These are phyloP conservation scores for Phyto melanocephala DNA, from an alignment of 2,888 invertebrate genomes.

Conservation along the genomic window DNA sequence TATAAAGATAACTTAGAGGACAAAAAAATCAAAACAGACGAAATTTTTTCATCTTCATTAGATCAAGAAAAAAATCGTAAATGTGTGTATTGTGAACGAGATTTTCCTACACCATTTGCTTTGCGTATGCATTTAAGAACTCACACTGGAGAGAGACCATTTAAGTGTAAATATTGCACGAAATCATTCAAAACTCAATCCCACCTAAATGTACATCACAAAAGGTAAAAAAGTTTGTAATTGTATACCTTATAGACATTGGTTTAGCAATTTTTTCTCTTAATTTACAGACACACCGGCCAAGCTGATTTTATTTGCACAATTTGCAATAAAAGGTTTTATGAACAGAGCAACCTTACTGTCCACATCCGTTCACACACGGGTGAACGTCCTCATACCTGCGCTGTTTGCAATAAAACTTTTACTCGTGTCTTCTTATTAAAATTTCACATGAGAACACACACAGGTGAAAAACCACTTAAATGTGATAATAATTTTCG, in stretches of 20 bases:
- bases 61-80: conserved; percentile 51
- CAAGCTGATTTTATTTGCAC: conserved; percentile 74
- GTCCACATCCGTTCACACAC: conserved; percentile 75
- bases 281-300: conserved; percentile 69
- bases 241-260: neutral
- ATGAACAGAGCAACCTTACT: conserved; percentile 73
- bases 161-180: conserved; percentile 71
- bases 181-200: conserved; percentile 76
- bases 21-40: neutral
- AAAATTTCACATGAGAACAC: conserved; percentile 79
- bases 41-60: neutral
- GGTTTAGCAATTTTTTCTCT: neutral
- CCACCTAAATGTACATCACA: conserved; percentile 71
- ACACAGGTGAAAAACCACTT: conserved; percentile 80
- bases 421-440: conserved; percentile 75
- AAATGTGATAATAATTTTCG: conserved; percentile 88
- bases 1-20: neutral
- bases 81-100: conserved; percentile 71
- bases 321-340: conserved; percentile 72
- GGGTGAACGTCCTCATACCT: conserved; percentile 74
- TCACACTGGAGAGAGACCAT: conserved; percentile 76
- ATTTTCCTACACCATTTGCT: conserved; percentile 68
- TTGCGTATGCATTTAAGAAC: conserved; percentile 72
- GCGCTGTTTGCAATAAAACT: conserved; percentile 72
- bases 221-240: conserved; percentile 64